phyloP scores from a whole-genome alignment of 2,113 vertebrate species.

The Cathartes aura region DNA sequence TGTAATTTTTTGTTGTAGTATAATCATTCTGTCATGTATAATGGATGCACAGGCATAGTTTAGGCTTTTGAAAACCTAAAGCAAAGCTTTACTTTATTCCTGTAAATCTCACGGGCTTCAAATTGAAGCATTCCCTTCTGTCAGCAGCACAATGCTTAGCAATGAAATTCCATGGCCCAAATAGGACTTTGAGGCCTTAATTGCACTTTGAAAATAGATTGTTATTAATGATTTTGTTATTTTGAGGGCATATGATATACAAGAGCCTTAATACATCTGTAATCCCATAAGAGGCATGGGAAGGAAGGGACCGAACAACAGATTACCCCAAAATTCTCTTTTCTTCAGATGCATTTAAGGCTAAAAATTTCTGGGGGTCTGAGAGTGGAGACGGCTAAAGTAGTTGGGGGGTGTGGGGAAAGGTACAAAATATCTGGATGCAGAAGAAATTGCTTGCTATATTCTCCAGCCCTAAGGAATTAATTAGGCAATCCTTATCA shows the following conservation, averaged over 20 bases:
- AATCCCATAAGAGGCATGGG: not conserved
- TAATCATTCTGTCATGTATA: conserved; percentile 41
- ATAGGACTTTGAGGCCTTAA: not conserved
- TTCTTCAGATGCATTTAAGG: not conserved
- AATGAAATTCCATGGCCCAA: conserved; percentile 22
- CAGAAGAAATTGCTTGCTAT: not conserved
- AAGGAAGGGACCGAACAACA: not conserved
- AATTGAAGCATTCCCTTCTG: conserved; percentile 34
- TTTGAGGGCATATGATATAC: not conserved
- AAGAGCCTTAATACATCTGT: not conserved
- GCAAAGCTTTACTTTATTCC: conserved; percentile 60
- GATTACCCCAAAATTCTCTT: not conserved
- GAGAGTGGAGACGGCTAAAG: not conserved
- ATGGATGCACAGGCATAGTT: conserved; percentile 14
- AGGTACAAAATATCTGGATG: not conserved
- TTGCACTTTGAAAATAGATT: not conserved
- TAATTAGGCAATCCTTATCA: not conserved
- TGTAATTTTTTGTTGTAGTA: not conserved
- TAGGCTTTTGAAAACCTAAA: conserved; percentile 44
- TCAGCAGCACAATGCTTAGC: conserved; percentile 6
- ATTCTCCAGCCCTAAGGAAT: not conserved
- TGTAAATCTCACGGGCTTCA: conserved; percentile 53
- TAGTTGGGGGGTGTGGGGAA: not conserved
- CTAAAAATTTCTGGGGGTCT: not conserved
- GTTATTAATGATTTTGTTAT: not conserved